Evolutionary conservation across 2,888 invertebrate species (phyloP), one percentile per base, ranked within the genome.

Genomic region (Ecdyonurus torrentis): DNA sequence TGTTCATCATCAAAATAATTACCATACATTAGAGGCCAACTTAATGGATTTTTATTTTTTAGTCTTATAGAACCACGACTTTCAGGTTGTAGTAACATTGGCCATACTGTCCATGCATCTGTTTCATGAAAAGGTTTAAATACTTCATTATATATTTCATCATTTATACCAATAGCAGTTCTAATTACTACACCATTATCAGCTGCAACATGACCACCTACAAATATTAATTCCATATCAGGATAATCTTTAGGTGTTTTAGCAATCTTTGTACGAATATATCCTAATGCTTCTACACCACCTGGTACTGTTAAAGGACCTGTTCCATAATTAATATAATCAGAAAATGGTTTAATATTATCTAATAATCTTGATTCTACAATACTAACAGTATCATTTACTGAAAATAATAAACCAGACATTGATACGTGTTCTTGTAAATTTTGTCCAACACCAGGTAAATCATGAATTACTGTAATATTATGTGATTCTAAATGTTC

Each of bases 371-470:
- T 61, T 2, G 65, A 63, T 61, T 71, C 71, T 20, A 70, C 64
- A 1, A 72, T 67, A 24, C 70, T 67, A 5, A 86, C 75, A 2
- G 82, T 81, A 65, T 83, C 81, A 70, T 89, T 87, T 1, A 87
- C 82, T 60, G 85, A 74, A 71, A 90, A 90, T 0, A 83, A 84
- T 61, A 89, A 76, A 1, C 85, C 84, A 1, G 84, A 83, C 67
- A 89, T 81, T 0, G 86, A 85, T 19, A 88, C 78, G 70, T 91
- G 91, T 72, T 91, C 91, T 73, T 89, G 90, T 0, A 91, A 78
- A 74, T 91, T 91, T 69, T 83, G 81, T 7, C 91, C 91, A 0
- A 91, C 91, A 1, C 63, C 63, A 1, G 83, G 84, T 1, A 88
- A 77, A 71, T 91, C 81, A 66, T 82, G 78, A 50, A 88, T 70